Evolutionary conservation across 2,888 invertebrate genomes (phyloP).

Genomic region (Diogma glabrata): DNA sequence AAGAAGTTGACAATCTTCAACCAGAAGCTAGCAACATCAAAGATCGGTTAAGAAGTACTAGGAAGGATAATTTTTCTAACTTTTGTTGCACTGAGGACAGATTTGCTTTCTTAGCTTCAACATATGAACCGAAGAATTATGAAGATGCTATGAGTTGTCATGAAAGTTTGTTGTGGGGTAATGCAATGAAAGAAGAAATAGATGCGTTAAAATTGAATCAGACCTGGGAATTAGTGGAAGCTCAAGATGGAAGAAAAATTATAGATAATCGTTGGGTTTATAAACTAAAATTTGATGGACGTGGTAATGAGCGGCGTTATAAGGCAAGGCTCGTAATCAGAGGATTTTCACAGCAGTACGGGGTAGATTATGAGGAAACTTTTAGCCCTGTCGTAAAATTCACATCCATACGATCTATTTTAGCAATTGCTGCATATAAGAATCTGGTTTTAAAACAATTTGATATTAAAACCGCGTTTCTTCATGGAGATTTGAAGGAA

Average conservation of each 20-base stretch:
- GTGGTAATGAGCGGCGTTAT: slow-evolving; percentile 11
- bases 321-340: slow-evolving; percentile 18
- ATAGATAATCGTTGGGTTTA: slow-evolving; percentile 12
- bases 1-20: background rate
- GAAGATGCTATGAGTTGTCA: background rate
- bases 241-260: background rate
- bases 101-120: background rate
- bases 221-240: background rate
- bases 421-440: slow-evolving; percentile 14
- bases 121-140: background rate
- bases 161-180: background rate
- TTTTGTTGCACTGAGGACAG: background rate
- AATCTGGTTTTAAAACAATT: slow-evolving; percentile 15
- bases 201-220: background rate
- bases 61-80: too few species aligned
- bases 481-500: slow-evolving; percentile 14
- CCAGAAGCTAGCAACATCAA: background rate
- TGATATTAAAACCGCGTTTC: slow-evolving; percentile 18
- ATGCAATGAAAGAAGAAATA: slow-evolving; percentile 5
- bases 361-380: slow-evolving; percentile 21
- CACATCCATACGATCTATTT: slow-evolving; percentile 10
- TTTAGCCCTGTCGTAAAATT: slow-evolving; percentile 17
- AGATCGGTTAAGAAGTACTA: background rate
- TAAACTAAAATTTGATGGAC: slow-evolving; percentile 10
- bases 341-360: slow-evolving; percentile 19